These are phyloP conservation scores for Saccostrea echinata DNA, from an alignment of 1,140 invertebrate genomes.

Conservation along the genomic window DNA sequence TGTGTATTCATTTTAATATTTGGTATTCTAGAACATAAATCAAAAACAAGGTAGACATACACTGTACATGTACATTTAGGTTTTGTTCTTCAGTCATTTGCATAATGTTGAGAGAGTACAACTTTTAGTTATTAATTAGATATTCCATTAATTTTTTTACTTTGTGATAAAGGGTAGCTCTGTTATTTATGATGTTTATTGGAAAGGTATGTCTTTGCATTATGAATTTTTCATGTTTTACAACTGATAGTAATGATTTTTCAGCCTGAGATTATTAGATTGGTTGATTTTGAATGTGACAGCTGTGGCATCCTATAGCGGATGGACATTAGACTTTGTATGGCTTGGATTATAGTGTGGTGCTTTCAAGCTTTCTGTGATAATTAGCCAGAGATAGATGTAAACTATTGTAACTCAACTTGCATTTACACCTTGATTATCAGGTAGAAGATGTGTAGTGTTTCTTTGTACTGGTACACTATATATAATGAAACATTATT, in stretches of 20 bases:
- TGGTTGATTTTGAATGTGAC: background rate
- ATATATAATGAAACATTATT: too few relatives aligned
- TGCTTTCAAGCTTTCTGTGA: conserved; percentile 10
- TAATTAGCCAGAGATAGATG: background rate
- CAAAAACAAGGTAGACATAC: too few relatives aligned
- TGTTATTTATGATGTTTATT: background rate
- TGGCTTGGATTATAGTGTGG: background rate
- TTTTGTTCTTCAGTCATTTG: background rate
- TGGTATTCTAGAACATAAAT: too few relatives aligned
- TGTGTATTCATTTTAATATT: too few relatives aligned
- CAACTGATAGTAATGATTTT: background rate
- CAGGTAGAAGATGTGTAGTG: too few relatives aligned
- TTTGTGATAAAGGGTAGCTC: background rate
- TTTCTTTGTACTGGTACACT: too few relatives aligned
- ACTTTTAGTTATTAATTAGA: background rate
- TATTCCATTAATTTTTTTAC: background rate
- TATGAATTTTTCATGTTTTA: too few relatives aligned
- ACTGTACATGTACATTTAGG: background rate
- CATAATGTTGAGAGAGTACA: background rate
- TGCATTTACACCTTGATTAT: background rate
- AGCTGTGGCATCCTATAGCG: background rate
- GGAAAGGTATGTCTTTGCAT: background rate
- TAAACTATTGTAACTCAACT: background rate
- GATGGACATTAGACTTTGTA: background rate
- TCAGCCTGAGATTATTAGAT: background rate